Base-by-base conservation (phyloP, 1,140 invertebrate species). In the Dendrolimus kikuchii region DNA sequence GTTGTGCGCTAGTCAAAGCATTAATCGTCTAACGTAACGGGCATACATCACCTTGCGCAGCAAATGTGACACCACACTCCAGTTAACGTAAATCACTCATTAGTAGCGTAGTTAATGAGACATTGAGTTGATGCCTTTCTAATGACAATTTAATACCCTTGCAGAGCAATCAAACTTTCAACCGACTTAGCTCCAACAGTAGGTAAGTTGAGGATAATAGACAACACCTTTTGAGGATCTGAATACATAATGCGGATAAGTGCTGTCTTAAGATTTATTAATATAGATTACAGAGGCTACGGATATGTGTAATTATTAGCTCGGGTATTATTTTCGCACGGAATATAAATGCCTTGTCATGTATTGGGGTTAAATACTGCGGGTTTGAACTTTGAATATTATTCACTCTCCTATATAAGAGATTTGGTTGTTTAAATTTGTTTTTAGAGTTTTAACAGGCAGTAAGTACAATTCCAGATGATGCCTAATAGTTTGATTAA, bases 61-160 rank as follows among this genome's bases (percentile, higher is more conserved):
- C 46, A 55, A 68, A 62, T 61, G 64, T 70, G 65, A 64, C 65
- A 66, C 52, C 62, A 63, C 58, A 72, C 61, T 70, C 59, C 58
- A 68, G 66, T 72, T 63, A 66, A 64, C 63, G 60, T 71, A 71
- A 74, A 78, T 78, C 75, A 78, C 62, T 75, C 62, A 74, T 74
- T 74, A 72, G 53, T 65, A 61, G 62, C 60, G 57, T 59, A 65
- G 58, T 61, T 72, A 71, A 77, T 71, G 64, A 68, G 62, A 59
- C 54, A 63, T 64, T 64, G 53, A 67, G 64, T 59, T 55, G 57
- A 59, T 67, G 63, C 57, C 56, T 68, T 66, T 67, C 66, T 75
- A 77, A 77, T 73, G 71, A 74, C 65, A 79, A 75, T 75, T 72
- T 76, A 71, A 73, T 76, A 66, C 64, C 68, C 65, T 61, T 68